Evolutionary conservation across 2,797 vertebrate genomes (phyloP), one percentile per base, ranked within the genome.

Genomic region (Phylloscopus collybita): DNA sequence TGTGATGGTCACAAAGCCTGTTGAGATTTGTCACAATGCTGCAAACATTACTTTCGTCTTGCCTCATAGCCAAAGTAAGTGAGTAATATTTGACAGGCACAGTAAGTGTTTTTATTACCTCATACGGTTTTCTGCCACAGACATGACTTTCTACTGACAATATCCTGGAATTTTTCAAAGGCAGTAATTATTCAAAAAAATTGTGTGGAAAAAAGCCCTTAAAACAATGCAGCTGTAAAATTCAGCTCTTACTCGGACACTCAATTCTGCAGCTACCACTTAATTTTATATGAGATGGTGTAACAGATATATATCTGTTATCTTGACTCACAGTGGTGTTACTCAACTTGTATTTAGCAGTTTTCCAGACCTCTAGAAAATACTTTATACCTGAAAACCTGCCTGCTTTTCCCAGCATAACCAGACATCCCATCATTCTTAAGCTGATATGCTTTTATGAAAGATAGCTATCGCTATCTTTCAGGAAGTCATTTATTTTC

Each of bases 131-230:
- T 70, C 49, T 84, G 40, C 70, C 82, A 91, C 72, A 92, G 85
- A 75, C 82, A 26, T 50, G 73, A 79, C 59, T 93, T 91, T 73
- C 73, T 70, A 50, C 60, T 90, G 82, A 76, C 82, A 92, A 84
- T 70, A 70, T 19, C 32, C 87, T 69, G 81, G 82, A 73, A 45
- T 78, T 92, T 79, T 90, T 92, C 93, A 93, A 86, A 93, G 30
- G 47, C 47, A 70, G 57, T 45, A 84, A 61, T 92, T 93, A 70
- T 51, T 32, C 5, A 8, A 34, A 84, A 61, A 61, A 78, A 44
- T 5, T 25, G 32, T 10, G 26, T 13, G 7, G 11, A 78, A 38
- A 49, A 45, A 86, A 56, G 9, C 5, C 56, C 17, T 47, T 8
- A 38, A 79, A 90, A 12, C 17, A 32, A 10, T 12, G 23, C 76